Base-by-base conservation (phyloP, 1,140 invertebrate genomes). In the Anastrepha ludens region DNA sequence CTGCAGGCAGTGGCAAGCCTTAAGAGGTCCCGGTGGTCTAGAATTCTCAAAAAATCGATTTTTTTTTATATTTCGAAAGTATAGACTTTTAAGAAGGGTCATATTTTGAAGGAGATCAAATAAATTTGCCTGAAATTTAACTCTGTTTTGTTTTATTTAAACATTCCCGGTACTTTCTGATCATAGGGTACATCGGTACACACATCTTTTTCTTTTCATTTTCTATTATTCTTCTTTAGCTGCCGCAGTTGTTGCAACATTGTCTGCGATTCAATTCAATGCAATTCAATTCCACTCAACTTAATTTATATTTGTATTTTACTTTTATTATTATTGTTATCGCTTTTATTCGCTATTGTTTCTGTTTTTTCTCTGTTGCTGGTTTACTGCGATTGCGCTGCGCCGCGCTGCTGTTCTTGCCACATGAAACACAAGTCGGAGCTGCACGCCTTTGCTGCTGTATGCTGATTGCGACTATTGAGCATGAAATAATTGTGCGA, bases 251-350 rank as follows among this genome's bases (percentile, higher is more conserved):
- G 47, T 58, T 81, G 74, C 47, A 81, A 81, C 74, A 55, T 55
- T 55, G 20, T 55, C 17, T 55, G 47, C 44, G 4, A 81, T 55
- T 20, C 74, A 81, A 81, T 55, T 81, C 74, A 74, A 67, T 67
- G 44, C 70, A 47, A 81, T 47, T 55, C 74, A 81, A 81, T 81
- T 55, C 15, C 50, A 15, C 17, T 81, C 44, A 81, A 81, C 44
- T 81, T 81, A 81, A 81, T 81, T 81, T 81, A 81, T 81, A 81
- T 81, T 81, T 81, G 74, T 81, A 81, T 81, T 47, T 62, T 55
- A 81, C n/a, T 81, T 81, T 81, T 81, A 81, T 81, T 81, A 41
- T 55, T 81, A 81, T 81, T 81, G 74, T 81, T 81, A 81, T 81
- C 55, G 20, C 2, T 58, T 81, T 81, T 55, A 81, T 81, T 20